phyloP scores from a whole-genome alignment of 2,797 vertebrate species.

The Sebastes dallii region DNA sequence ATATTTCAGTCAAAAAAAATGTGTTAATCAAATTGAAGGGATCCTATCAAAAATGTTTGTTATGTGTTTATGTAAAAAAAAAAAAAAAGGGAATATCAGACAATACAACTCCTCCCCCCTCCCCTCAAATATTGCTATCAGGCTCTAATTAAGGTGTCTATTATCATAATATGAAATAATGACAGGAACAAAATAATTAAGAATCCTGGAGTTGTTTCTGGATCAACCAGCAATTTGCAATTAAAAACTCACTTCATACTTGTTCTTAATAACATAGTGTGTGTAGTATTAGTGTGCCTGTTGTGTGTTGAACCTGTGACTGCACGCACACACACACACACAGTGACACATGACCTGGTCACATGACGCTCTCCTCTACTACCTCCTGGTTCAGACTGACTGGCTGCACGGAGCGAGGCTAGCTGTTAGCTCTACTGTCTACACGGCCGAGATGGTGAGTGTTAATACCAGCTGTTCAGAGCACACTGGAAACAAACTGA shows the following conservation, averaged over 20 bases:
- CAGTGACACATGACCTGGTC: slow-evolving; percentile 61
- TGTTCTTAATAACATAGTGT: not conserved
- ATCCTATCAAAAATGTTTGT: not conserved
- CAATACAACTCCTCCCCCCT: too few species aligned
- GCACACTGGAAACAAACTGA: accelerated
- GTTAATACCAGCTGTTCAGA: not conserved
- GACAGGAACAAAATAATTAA: not conserved
- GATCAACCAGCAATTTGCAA: not conserved
- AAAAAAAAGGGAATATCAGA: not conserved
- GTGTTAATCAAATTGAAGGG: not conserved
- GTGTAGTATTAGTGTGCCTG: not conserved
- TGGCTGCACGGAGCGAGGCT: slow-evolving; percentile 66
- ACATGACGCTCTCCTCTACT: slow-evolving; percentile 60
- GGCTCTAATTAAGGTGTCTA: not conserved
- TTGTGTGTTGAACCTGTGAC: not conserved
- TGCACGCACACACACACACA: not conserved
- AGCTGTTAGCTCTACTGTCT: slow-evolving; percentile 74
- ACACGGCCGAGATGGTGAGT: slow-evolving; percentile 83
- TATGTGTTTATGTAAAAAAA: not conserved
- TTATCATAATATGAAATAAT: not conserved
- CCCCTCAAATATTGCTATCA: not conserved
- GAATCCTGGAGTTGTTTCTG: not conserved
- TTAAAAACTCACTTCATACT: not conserved
- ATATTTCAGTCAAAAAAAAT: not conserved
- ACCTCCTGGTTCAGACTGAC: slow-evolving; percentile 55